phyloP scores from a whole-genome alignment of 2,113 vertebrate genomes.

The Micronycteris hirsuta region DNA sequence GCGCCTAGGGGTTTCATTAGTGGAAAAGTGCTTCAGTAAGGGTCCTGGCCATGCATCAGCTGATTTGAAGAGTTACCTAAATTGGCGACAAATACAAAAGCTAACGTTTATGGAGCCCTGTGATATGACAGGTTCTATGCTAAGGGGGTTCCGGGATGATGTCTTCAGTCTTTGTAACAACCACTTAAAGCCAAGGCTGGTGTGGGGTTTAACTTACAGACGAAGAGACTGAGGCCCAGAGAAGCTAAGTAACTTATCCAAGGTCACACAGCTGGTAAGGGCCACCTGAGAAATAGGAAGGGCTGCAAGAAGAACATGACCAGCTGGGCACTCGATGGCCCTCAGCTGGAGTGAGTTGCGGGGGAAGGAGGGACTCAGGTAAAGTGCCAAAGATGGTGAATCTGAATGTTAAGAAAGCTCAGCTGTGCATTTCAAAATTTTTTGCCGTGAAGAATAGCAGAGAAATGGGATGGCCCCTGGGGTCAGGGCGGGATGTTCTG shows the following conservation, averaged over 20 bases:
- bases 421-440: neutral
- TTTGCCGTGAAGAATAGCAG: neutral
- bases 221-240: neutral
- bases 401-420: neutral
- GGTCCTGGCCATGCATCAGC: neutral
- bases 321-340: too few species aligned
- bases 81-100: neutral
- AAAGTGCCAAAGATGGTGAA: neutral
- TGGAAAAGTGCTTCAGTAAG: neutral
- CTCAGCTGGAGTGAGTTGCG: neutral
- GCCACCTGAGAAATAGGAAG: neutral
- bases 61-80: neutral
- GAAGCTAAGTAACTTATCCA: neutral
- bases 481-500: neutral
- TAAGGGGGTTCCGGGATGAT: neutral
- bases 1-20: neutral
- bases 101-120: neutral
- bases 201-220: neutral
- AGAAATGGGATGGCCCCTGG: neutral
- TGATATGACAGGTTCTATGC: neutral
- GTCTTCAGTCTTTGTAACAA: neutral
- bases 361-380: too few species aligned
- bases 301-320: neutral
- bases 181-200: neutral
- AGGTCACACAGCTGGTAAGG: neutral